phyloP scores from a whole-genome alignment of 2,888 invertebrate genomes.

The Antheraea assamensis region DNA sequence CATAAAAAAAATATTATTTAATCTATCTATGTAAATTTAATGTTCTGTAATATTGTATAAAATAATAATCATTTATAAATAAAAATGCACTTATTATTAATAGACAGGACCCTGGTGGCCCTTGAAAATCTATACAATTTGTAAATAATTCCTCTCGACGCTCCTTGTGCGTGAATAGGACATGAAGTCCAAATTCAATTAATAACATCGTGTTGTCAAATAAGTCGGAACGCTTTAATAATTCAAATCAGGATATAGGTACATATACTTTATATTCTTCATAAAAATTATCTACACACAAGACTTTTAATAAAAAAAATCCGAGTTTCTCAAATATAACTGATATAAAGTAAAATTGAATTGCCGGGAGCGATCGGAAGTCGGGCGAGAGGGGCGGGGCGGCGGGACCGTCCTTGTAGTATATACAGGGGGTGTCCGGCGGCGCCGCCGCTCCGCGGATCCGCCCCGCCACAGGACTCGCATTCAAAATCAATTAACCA shows the following conservation, averaged over 20 bases:
- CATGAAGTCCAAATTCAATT: conserved; percentile 24
- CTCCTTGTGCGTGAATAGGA: conserved; percentile 22
- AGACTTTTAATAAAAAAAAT: conserved; percentile 76
- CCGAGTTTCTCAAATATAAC: conserved; percentile 72
- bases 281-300: conserved; percentile 82
- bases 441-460: too few relatives aligned
- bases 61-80: conserved; percentile 41
- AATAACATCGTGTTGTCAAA: background rate
- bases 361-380: conserved; percentile 37
- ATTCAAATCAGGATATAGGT: conserved; percentile 65
- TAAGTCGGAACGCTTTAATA: conserved; percentile 25
- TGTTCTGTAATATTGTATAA: conserved; percentile 29
- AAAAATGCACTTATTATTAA: conserved; percentile 49
- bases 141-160: conserved; percentile 9
- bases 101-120: conserved; percentile 33
- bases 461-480: conserved; percentile 29
- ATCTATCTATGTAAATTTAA: conserved; percentile 70
- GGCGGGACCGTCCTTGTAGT: conserved; percentile 27
- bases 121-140: conserved; percentile 24
- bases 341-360: conserved; percentile 55
- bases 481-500: conserved; percentile 55
- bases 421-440: conserved; percentile 36
- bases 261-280: conserved; percentile 80
- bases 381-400: conserved; percentile 32
- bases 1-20: conserved; percentile 60